Conservation (phyloP, 2,797 vertebrate genomes). For the Rhodeus uyekii region DNA sequence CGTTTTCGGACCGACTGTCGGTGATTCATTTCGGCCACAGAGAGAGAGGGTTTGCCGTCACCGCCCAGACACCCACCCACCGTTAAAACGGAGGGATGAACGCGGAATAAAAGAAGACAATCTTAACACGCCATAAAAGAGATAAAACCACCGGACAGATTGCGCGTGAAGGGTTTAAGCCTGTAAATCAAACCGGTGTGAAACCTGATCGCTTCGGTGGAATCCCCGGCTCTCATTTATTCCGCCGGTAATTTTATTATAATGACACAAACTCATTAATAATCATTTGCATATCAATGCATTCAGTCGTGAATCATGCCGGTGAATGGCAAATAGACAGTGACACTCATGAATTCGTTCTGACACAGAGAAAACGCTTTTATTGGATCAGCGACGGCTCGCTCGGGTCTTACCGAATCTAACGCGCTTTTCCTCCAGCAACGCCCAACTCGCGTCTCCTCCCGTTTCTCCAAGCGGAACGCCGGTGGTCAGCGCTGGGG, state of each 20-base stretch:
- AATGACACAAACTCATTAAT: slow-evolving; percentile 16
- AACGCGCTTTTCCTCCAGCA: slow-evolving; percentile 61
- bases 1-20: slow-evolving; percentile 27
- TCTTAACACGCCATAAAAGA: not conserved
- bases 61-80: slow-evolving; percentile 71
- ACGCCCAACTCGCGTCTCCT: slow-evolving; percentile 70
- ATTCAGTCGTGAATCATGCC: slow-evolving; percentile 11
- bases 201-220: slow-evolving; percentile 27
- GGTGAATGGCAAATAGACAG: not conserved
- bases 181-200: slow-evolving; percentile 40
- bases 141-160: not conserved
- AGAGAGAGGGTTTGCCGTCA: slow-evolving; percentile 61
- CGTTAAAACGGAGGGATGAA: slow-evolving; percentile 13
- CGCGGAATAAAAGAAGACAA: not conserved
- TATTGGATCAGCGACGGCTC: not conserved
- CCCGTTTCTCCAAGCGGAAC: not conserved
- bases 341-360: not conserved
- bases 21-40: slow-evolving; percentile 52
- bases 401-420: slow-evolving; percentile 56
- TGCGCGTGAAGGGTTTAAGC: not conserved
- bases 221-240: slow-evolving; percentile 15
- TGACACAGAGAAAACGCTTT: not conserved
- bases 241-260: slow-evolving; percentile 17
- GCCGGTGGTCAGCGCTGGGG: not conserved
- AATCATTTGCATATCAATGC: slow-evolving; percentile 38